Base-by-base conservation (phyloP, 1,140 invertebrate genomes). In the Temnothorax longispinosus region DNA sequence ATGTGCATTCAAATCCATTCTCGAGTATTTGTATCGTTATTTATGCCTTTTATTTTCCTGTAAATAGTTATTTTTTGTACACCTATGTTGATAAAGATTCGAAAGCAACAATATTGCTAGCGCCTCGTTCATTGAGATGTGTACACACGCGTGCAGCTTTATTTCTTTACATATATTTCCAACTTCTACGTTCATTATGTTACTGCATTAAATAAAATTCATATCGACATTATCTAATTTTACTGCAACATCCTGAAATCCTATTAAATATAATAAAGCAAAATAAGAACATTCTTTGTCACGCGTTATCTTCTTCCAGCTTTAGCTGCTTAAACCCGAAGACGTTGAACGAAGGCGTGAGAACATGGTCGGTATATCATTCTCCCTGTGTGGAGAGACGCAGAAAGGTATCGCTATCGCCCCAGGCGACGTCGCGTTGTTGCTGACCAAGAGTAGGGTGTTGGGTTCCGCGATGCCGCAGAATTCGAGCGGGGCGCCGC, bases 401-500 rank as follows among this genome's bases (percentile, higher is more conserved):
- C 44, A 54, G 18, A n/a, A 47, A 52, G 18, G 10, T 15, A 18
- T 44, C 18, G 27, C 32, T 71, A 76, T 62, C 71, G 44, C 44
- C 5, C 21, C 21, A 3, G 38, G 21, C 21, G 18, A 71, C 52
- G 15, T 38, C 54, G 72, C 74, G 47, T 75, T 62, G 72, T 47
- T 47, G 80, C 27, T 38, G 74, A 56, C 52, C 64, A 54, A 58
- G 58, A 54, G 38, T 4, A 35, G 32, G 4, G 62, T 77, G 56
- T 85, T 35, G 56, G 38, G 50, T 87, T 85, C 86, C 50, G 38
- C 65, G 35, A 50, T 64, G 76, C 35, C 86, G 50, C 62, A 74
- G 82, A 78, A 88, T 86, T 67, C 64, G 64, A 86, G 56, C 27
- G 54, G 52, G 67, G 8, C 67, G 74, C 56, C 75, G 54, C 56